A percentile compares a stretch with the other conserved stretches of the same genome.
Evolutionary conservation across 2,797 vertebrate species (phyloP).

Genomic region (Lithobates sylvaticus): DNA sequence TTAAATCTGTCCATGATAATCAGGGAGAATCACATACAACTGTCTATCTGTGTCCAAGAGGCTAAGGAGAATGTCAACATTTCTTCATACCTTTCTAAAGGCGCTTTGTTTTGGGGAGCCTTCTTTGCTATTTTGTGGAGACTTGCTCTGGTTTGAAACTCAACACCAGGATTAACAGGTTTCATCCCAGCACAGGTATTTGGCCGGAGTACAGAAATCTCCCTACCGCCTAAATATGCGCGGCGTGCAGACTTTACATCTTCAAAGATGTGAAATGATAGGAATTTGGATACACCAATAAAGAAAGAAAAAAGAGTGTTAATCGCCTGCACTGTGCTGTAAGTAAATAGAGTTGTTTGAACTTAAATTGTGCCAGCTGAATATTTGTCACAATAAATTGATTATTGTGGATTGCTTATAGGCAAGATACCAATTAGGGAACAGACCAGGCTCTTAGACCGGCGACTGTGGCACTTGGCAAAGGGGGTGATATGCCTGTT

Average conservation of each 20-base stretch:
- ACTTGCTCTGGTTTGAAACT: slow-evolving; percentile 75
- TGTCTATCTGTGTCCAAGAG: slow-evolving; percentile 77
- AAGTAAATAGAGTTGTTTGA: slow-evolving; percentile 49
- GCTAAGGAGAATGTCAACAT: slow-evolving; percentile 82
- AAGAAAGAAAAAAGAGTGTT: slow-evolving; percentile 47
- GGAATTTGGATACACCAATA: slow-evolving; percentile 58
- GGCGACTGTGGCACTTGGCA: background rate
- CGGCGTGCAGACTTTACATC: slow-evolving; percentile 64
- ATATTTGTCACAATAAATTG: background rate
- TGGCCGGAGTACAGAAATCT: slow-evolving; percentile 63
- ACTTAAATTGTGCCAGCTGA: slow-evolving; percentile 11
- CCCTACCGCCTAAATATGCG: slow-evolving; percentile 66
- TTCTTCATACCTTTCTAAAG: slow-evolving; percentile 75
- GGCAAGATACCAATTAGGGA: too few species aligned
- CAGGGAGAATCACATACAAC: slow-evolving; percentile 77
- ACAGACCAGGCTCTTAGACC: background rate
- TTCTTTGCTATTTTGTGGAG: slow-evolving; percentile 77
- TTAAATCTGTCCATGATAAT: slow-evolving; percentile 83
- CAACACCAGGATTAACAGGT: slow-evolving; percentile 84
- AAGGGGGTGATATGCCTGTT: too few species aligned
- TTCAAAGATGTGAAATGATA: slow-evolving; percentile 66
- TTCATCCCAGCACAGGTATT: slow-evolving; percentile 74
- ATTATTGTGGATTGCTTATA: background rate
- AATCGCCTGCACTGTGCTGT: slow-evolving; percentile 35
- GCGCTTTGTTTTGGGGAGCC: slow-evolving; percentile 83